Conservation (phyloP, 2,113 vertebrate genomes). For the Zingel zingel region DNA sequence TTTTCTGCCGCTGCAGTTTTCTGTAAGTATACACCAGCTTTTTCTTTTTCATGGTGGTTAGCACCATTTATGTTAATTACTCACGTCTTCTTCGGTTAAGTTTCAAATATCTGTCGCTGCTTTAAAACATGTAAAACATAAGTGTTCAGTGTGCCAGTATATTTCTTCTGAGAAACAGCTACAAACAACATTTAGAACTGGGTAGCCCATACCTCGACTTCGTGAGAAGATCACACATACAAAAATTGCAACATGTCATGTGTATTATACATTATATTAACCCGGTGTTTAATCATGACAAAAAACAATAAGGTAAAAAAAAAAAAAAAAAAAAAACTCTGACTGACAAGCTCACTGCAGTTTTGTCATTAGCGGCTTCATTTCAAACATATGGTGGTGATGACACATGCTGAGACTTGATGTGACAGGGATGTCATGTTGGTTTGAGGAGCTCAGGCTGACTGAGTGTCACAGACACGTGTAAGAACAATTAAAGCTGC, state of each 20-base stretch:
- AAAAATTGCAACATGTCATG: background rate
- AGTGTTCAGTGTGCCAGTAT: background rate
- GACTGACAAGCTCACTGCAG: background rate
- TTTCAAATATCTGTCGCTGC: background rate
- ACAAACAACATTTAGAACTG: background rate
- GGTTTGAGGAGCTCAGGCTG: background rate
- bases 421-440: slow-evolving; percentile 11
- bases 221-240: background rate
- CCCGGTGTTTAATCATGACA: background rate
- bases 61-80: background rate
- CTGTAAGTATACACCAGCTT: background rate
- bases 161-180: background rate
- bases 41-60: background rate
- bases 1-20: slow-evolving; percentile 16
- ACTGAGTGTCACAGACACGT: background rate
- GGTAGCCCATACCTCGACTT: background rate
- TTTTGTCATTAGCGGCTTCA: background rate
- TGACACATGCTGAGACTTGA: background rate
- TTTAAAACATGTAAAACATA: background rate
- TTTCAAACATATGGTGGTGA: background rate
- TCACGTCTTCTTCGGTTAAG: background rate
- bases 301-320: background rate
- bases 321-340: background rate
- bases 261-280: background rate
- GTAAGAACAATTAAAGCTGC: no score